Conservation (phyloP, 92 coral and sea anemone genomes). For the Zoanthus solanderi region DNA sequence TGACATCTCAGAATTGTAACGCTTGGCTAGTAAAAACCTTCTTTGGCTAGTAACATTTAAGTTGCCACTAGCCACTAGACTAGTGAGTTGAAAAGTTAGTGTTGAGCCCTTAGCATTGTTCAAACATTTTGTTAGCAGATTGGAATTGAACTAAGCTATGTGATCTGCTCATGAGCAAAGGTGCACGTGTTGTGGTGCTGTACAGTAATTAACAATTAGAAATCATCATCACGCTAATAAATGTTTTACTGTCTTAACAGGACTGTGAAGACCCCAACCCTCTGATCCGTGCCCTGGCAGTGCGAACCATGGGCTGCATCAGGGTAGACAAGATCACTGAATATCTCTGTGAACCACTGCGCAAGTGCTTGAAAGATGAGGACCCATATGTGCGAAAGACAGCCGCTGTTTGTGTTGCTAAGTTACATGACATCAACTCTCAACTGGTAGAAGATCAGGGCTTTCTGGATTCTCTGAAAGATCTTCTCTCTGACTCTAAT, state of each 20-base stretch:
- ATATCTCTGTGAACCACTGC: slow-evolving; percentile 95
- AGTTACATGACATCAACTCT: slow-evolving; percentile 96
- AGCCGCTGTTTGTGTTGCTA: slow-evolving; percentile 99
- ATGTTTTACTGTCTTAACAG: slow-evolving; percentile 40
- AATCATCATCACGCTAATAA: background rate
- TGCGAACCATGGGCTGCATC: slow-evolving; percentile 98
- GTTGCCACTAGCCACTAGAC: no score
- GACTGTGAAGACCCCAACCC: slow-evolving; percentile 99
- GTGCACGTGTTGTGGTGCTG: no score
- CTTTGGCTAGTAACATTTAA: no score
- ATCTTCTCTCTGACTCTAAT: slow-evolving; percentile 94
- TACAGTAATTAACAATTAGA: background rate
- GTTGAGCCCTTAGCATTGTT: no score
- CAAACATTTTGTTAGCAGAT: no score
- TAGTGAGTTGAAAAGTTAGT: no score
- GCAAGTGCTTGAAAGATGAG: slow-evolving; percentile 99
- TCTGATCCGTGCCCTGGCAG: slow-evolving; percentile 97
- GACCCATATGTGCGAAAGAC: slow-evolving; percentile 99
- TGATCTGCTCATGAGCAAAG: no score
- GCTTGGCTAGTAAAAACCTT: no score
- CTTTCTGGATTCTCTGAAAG: slow-evolving; percentile 90
- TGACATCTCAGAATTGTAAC: no score
- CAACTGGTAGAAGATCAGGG: slow-evolving; percentile 98
- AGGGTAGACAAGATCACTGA: slow-evolving; percentile 99
- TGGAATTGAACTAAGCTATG: no score